Evolutionary conservation across 2,888 invertebrate genomes (phyloP).

Genomic region (Exocentrus adspersus): DNA sequence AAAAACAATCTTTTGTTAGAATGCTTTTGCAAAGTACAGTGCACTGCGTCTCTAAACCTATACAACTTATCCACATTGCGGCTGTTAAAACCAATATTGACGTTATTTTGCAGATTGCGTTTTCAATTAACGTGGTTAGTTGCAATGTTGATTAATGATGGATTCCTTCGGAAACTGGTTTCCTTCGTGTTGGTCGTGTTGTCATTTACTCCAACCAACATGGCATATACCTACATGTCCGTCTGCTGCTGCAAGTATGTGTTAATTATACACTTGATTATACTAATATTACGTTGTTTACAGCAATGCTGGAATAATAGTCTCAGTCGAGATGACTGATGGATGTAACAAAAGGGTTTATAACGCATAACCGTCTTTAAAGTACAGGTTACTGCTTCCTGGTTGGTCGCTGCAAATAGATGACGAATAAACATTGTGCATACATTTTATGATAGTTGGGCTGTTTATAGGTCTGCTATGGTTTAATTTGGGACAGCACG

Average conservation of each 20-base stretch:
- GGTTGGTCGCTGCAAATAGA: too few relatives aligned
- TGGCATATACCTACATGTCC: neutral
- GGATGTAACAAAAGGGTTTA: neutral
- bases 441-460: too few relatives aligned
- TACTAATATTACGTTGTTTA: neutral
- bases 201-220: neutral
- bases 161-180: neutral
- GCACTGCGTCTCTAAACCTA: neutral
- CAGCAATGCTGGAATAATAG: neutral
- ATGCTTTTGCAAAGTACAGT: neutral
- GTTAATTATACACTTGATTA: neutral
- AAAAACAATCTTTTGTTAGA: too few relatives aligned
- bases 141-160: constrained; percentile 1
- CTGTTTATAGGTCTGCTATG: too few relatives aligned
- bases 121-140: neutral
- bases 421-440: too few relatives aligned
- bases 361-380: neutral
- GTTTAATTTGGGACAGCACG: too few relatives aligned
- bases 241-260: neutral
- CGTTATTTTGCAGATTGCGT: neutral
- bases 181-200: neutral
- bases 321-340: neutral
- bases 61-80: neutral
- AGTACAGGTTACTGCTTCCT: too few relatives aligned
- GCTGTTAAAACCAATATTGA: neutral